Evolutionary conservation across 2,888 invertebrate genomes (phyloP).

Genomic region (Agonopterix heracliana): DNA sequence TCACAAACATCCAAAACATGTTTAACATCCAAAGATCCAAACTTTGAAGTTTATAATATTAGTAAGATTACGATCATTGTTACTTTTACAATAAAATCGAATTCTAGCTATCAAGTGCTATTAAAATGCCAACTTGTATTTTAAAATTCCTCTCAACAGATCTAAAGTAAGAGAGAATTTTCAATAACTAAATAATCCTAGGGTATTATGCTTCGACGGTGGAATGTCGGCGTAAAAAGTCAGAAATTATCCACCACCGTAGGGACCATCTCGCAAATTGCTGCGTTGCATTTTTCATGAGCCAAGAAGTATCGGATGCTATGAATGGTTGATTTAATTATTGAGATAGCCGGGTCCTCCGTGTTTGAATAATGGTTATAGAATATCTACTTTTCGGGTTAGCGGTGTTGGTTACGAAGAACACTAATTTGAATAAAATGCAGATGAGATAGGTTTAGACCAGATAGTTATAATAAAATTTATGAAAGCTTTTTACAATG

Average conservation of each 20-base stretch:
- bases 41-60: no score
- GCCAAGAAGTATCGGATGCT: slow-evolving; percentile 44
- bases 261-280: slow-evolving; percentile 56
- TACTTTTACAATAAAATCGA: no score
- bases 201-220: slow-evolving; percentile 19
- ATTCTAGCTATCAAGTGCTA: no score
- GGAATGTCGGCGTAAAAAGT: slow-evolving; percentile 27
- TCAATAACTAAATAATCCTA: slow-evolving; percentile 9
- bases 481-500: no score
- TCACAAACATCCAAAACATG: no score
- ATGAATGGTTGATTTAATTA: slow-evolving; percentile 71
- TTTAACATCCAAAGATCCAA: no score
- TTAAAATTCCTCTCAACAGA: not conserved
- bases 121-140: no score
- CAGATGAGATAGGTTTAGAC: no score
- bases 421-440: not conserved
- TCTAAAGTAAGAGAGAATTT: not conserved
- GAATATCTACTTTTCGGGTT: not conserved
- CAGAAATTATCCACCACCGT: slow-evolving; percentile 39
- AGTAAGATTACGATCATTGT: no score
- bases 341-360: slow-evolving; percentile 40
- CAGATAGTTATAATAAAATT: no score
- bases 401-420: not conserved
- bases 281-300: slow-evolving; percentile 71
- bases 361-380: slow-evolving; percentile 25